Conservation (phyloP, 2,888 invertebrate genomes). For the Mantis religiosa region DNA sequence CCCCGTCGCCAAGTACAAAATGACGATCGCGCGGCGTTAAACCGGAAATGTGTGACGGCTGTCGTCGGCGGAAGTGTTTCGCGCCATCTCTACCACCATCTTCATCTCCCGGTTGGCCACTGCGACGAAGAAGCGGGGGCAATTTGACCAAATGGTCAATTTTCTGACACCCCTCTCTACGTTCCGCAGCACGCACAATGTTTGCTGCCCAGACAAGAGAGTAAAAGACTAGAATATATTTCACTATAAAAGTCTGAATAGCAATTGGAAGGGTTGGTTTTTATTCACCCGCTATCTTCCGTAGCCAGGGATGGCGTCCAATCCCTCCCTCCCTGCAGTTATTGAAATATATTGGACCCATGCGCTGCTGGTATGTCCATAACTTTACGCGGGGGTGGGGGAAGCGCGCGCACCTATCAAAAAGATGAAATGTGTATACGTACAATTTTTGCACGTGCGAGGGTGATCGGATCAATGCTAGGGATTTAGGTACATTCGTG, state of each 20-base stretch:
- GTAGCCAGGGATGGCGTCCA: not conserved
- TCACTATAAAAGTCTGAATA: slow-evolving; percentile 27
- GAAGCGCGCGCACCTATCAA: not conserved
- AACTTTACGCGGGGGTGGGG: not conserved
- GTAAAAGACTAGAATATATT: slow-evolving; percentile 15
- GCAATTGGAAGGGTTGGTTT: not conserved
- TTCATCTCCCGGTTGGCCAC: not conserved
- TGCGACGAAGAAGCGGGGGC: not conserved
- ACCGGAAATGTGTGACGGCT: no score
- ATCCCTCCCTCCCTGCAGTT: not conserved
- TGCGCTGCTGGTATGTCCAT: not conserved
- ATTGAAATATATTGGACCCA: slow-evolving; percentile 13
- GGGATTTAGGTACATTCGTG: not conserved
- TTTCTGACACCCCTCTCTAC: not conserved
- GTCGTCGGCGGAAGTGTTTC: not conserved
- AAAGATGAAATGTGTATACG: slow-evolving; percentile 13
- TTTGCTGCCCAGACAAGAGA: not conserved
- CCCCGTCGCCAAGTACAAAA: not conserved
- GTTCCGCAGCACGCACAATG: not conserved
- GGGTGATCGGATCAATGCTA: not conserved
- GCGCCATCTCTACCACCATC: not conserved
- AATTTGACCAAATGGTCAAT: slow-evolving; percentile 26
- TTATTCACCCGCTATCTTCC: not conserved
- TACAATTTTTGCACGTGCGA: not conserved
- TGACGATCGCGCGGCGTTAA: not conserved